Conservation (phyloP, 2,797 vertebrate species). For the Alosa sapidissima region DNA sequence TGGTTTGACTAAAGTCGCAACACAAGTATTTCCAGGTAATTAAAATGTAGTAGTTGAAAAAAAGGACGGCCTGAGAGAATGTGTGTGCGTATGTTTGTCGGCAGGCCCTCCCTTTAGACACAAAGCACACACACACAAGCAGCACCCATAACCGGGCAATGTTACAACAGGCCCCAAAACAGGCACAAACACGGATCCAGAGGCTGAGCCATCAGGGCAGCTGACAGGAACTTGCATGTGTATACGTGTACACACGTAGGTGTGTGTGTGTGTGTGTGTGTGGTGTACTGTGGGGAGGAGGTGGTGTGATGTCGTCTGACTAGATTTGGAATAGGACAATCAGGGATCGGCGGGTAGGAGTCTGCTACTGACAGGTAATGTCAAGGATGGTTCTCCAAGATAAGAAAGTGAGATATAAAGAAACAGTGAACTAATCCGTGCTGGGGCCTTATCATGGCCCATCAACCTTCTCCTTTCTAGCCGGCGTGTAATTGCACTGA, state of each 20-base stretch:
- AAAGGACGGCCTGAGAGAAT: neutral
- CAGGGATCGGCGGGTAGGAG: conserved; percentile 56
- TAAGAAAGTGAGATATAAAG: conserved; percentile 80
- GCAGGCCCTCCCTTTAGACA: neutral
- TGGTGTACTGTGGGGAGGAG: conserved; percentile 29
- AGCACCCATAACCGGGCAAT: neutral
- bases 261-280: neutral
- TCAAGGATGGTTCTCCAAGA: conserved; percentile 79
- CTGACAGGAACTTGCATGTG: neutral
- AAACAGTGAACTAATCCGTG: conserved; percentile 72
- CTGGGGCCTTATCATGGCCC: conserved; percentile 64
- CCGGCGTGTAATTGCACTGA: conserved; percentile 84
- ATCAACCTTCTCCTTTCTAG: conserved; percentile 80
- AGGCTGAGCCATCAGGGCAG: neutral
- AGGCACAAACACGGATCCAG: neutral
- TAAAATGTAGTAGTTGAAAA: neutral
- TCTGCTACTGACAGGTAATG: conserved; percentile 76
- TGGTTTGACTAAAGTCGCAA: neutral
- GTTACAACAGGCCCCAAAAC: neutral
- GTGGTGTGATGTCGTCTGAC: conserved; percentile 44
- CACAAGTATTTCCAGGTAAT: conserved; percentile 1
- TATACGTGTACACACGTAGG: neutral
- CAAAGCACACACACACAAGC: neutral
- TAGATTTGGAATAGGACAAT: conserved; percentile 60
- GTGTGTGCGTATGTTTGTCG: neutral